These are phyloP conservation scores for Abramis brama DNA, from an alignment of 2,113 vertebrate genomes.

Conservation along the genomic window DNA sequence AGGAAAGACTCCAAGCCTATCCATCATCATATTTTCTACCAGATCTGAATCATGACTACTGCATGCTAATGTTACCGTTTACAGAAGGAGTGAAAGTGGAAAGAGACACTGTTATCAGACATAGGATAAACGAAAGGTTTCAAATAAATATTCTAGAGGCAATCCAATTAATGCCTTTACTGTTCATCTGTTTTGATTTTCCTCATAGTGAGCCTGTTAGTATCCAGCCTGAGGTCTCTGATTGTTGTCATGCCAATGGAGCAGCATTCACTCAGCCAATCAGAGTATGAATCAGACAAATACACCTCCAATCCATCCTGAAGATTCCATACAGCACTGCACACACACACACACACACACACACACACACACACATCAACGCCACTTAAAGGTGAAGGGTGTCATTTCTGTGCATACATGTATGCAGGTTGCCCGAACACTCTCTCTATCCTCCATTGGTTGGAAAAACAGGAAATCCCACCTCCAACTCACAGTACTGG, in stretches of 20 bases:
- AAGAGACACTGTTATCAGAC: neutral
- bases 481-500: neutral
- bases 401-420: neutral
- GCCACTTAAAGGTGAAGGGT: neutral
- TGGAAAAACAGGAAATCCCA: neutral
- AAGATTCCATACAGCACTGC: neutral
- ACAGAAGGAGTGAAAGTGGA: neutral
- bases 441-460: neutral
- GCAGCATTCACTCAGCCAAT: slow-evolving; percentile 42
- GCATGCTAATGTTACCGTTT: neutral
- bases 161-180: slow-evolving; percentile 1
- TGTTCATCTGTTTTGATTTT: slow-evolving; percentile 9
- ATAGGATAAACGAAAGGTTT: neutral
- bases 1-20: neutral
- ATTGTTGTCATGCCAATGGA: slow-evolving; percentile 47
- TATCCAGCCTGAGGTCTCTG: slow-evolving; percentile 11
- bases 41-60: neutral
- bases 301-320: slow-evolving; percentile 23
- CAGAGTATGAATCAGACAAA: slow-evolving; percentile 33
- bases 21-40: neutral
- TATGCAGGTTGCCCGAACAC: neutral
- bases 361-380: too few relatives aligned
- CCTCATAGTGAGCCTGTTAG: slow-evolving; percentile 19
- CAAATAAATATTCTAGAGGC: neutral
- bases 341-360: neutral